Evolutionary conservation across 2,888 invertebrate genomes (phyloP), one percentile per base, ranked within the genome.

Genomic region (Pyrochroa serraticornis): DNA sequence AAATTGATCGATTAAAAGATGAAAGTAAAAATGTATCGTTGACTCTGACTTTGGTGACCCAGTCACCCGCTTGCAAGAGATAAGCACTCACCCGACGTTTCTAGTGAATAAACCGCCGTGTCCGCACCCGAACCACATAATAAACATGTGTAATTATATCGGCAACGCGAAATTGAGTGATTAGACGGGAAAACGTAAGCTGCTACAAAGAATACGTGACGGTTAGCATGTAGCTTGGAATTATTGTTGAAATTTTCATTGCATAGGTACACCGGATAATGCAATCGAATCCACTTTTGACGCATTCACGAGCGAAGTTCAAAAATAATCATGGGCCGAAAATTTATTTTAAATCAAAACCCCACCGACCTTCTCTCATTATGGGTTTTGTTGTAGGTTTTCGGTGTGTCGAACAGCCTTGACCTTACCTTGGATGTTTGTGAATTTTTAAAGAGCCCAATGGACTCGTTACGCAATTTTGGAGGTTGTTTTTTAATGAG

Each of bases 131-230:
- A 22, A 52, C 37, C 39, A n/a, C 32, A 9, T 8, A 13, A 5
- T 38, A 9, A 9, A 36, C 13, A 32, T 48, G 45, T 43, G 22
- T 8, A 50, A 46, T 56, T 49, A 44, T 58, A 58, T 58, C 58
- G 48, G 43, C 36, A 55, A 54, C 60, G 64, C 68, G 49, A 67
- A 61, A 62, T 61, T 64, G 44, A 45, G 45, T 57, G 65, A 67
- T 67, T 64, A 66, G 61, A 58, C 48, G 52, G 22, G 43, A 59
- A 52, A 47, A 58, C 44, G 54, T 58, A 50, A 49, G 42, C 45
- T 43, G 58, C 53, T 47, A 35, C 37, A 53, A 63, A 61, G 70
- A 63, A 68, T 72, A 72, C 72, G 72, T 72, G 72, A 72, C 72
- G 58, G 58, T 41, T 12, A 60, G 58, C 71, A 71, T 71, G 71